Evolutionary conservation across 2,113 vertebrate genomes (phyloP), one percentile per base, ranked within the genome.

Genomic region (Rhynchopsitta pachyrhyncha): DNA sequence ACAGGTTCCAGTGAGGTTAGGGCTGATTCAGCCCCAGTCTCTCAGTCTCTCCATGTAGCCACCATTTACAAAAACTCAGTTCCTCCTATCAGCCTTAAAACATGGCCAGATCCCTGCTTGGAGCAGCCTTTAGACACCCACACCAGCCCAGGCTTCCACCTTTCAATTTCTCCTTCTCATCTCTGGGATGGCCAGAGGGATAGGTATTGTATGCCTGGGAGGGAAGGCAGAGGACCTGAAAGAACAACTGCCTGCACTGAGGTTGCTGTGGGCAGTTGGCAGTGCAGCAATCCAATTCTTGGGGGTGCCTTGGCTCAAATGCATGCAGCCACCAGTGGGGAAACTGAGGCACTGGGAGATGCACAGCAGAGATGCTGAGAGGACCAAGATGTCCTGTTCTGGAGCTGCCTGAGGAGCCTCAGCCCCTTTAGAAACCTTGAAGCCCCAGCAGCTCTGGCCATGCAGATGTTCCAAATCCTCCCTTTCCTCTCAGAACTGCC

Each of bases 391-490:
- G 17, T 46, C 59, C 52, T 64, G 44, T 13, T 55, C 27, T 71
- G 62, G 33, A 71, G 15, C 37, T 64, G 29, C 60, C 17, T 0
- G 0, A 59, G 31, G 41, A 84, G 17, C 15, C 29, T 68, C 1
- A 2, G 13, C 11, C 67, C 24, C 69, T 75, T 86, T 27, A 55
- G 73, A 81, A 88, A 46, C 50, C 25, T 24, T 10, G 42, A 84
- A 92, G 67, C 16, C 33, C 19, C 63, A 74, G 35, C 53, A 71
- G 73, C 52, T 62, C 66, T 37, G 23, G 46, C 63, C 2, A 1
- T 8, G 63, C 67, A 92, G 83, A 92, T 44, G n/a, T 57, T 85
- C 39, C n/a, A 71, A 92, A 49, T 60, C 60, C 83, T 93, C 86
- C 25, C 53, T 81, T 82, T 95, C 63, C 35, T 90, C 71, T 50